Evolutionary conservation across 2,888 invertebrate genomes (phyloP), one percentile per base, ranked within the genome.

Genomic region (Machimus atricapillus): DNA sequence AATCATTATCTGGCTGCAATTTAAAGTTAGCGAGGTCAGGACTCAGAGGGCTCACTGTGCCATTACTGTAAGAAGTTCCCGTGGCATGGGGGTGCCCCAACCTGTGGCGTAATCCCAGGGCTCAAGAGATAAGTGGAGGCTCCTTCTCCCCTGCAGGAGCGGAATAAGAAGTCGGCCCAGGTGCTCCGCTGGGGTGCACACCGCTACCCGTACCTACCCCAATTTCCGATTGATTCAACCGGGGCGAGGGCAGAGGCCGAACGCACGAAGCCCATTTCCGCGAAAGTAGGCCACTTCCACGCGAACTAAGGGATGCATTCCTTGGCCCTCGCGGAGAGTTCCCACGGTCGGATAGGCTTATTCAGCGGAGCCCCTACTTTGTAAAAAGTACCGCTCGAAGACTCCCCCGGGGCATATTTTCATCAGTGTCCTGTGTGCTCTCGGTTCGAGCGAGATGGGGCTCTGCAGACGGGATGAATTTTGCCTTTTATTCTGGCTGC

Each of bases 11-110:
- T 40, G 34, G 23, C 66, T 27, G 82, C 37, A 83, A 83, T 66
- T 83, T 66, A 58, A 19, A 58, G 40, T 83, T 66, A 83, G 58
- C 31, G 58, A 66, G 82, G 82, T 83, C 82, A 83, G 58, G 82
- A 66, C 52, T 52, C 52, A 52, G 52, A 52, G 16, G 52, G 6
- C 52, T 16, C 52, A 52, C 19, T 4, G n/a, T 16, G 52, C n/a
- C 52, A 19, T n/a, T n/a, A n/a, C 52, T 52, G n/a, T 12, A 3
- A 52, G 52, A 19, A 52, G 5, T 52, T 52, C 19, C 5, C 16
- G 52, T n/a, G 19, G 43, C 16, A 16, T 14, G 52, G 52, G n/a
- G 52, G 52, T 52, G 52, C n/a, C n/a, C n/a, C n/a, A 52, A 52
- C 52, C 52, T 52, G 52, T 52, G 52, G 52, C 52, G n/a, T 19